phyloP scores from a whole-genome alignment of 2,797 vertebrate genomes.

The Sparidentex hasta region DNA sequence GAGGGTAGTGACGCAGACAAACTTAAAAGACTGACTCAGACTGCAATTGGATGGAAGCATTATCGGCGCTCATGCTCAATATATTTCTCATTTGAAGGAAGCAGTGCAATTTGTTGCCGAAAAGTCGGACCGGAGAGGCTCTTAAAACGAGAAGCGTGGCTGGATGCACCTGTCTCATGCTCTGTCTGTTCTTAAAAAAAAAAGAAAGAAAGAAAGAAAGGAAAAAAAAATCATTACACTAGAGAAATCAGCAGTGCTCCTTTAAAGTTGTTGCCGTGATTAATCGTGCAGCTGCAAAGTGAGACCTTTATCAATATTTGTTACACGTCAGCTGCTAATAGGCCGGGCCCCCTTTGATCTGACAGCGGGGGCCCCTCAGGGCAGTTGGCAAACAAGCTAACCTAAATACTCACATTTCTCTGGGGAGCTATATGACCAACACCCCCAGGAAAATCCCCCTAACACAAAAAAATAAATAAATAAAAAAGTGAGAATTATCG shows the following conservation, averaged over 20 bases:
- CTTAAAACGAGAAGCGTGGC: constrained; percentile 64
- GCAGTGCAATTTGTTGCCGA: constrained; percentile 67
- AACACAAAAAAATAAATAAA: constrained; percentile 31
- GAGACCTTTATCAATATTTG: constrained; percentile 84
- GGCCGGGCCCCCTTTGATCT: constrained; percentile 75
- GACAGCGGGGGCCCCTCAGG: constrained; percentile 60
- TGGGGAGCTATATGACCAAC: constrained; percentile 70
- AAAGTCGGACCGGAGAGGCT: constrained; percentile 58
- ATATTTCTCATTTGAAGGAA: constrained; percentile 76
- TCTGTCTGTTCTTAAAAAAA: constrained; percentile 50
- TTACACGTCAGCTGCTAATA: constrained; percentile 75
- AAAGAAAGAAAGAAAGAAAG: constrained; percentile 8
- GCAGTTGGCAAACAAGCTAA: constrained; percentile 76
- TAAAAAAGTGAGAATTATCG: constrained; percentile 71
- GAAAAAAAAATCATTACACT: constrained; percentile 44
- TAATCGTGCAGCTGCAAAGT: constrained; percentile 66
- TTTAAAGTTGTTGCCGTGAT: constrained; percentile 73
- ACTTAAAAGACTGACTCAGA: constrained; percentile 80
- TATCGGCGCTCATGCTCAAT: constrained; percentile 77
- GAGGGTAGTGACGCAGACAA: constrained; percentile 76
- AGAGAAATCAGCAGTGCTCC: constrained; percentile 64
- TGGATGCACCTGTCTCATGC: constrained; percentile 69
- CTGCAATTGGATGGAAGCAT: constrained; percentile 71
- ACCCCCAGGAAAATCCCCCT: constrained; percentile 64
- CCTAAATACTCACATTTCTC: constrained; percentile 73